Conservation (phyloP, 2,888 invertebrate species). For the Eledona agricola region DNA sequence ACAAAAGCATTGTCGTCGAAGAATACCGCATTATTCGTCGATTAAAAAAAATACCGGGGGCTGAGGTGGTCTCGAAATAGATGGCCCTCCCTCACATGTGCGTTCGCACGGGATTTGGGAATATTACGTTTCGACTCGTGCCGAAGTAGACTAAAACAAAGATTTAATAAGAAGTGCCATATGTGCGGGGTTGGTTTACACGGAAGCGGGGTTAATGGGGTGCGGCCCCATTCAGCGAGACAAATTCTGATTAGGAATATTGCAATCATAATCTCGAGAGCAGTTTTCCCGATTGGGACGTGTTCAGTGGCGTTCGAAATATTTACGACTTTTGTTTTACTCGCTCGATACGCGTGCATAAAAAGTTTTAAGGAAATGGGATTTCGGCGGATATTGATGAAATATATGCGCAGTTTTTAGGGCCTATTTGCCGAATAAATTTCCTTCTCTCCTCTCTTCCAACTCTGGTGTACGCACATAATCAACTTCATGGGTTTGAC, state of each 20-base stretch:
- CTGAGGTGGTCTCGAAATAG: constrained; percentile 29
- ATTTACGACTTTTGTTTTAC: constrained; percentile 50
- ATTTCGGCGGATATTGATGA: constrained; percentile 39
- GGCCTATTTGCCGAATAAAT: constrained; percentile 17
- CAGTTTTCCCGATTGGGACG: constrained; percentile 40
- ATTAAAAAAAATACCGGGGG: too few relatives aligned
- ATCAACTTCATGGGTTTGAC: too few relatives aligned
- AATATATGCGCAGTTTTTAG: constrained; percentile 36
- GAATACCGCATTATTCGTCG: constrained; percentile 10
- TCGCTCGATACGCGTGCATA: constrained; percentile 39
- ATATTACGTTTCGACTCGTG: constrained; percentile 59
- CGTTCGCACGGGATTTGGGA: constrained; percentile 51
- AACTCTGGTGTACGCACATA: too few relatives aligned
- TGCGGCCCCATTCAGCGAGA: constrained; percentile 44
- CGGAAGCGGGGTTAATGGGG: constrained; percentile 40
- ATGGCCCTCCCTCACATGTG: constrained; percentile 29
- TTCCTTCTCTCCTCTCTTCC: too few relatives aligned
- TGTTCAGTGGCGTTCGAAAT: constrained; percentile 49
- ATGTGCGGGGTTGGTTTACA: constrained; percentile 26
- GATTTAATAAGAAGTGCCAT: constrained; percentile 49
- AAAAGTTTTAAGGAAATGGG: constrained; percentile 46
- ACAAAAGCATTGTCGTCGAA: constrained; percentile 28
- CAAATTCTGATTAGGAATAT: constrained; percentile 53
- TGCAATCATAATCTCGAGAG: constrained; percentile 51
- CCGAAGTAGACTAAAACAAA: constrained; percentile 53